Percentiles rank a stretch among this genome's conserved stretches.
Evolutionary conservation across 2,113 vertebrate species (phyloP).

Genomic region (Drymodes brunneopygia): DNA sequence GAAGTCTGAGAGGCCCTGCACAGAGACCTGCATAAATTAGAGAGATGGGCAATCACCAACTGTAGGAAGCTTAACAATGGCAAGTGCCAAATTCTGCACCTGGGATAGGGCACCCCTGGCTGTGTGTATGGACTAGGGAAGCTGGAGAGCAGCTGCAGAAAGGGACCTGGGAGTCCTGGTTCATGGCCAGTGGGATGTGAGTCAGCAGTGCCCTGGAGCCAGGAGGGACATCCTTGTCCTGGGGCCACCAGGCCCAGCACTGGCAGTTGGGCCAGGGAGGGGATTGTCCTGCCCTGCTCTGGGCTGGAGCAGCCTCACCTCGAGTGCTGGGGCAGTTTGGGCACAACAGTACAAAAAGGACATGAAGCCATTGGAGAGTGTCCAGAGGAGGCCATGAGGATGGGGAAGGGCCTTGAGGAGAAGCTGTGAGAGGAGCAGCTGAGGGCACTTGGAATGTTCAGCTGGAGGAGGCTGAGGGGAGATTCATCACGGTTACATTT

Average conservation of each 20-base stretch:
- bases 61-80: fast-evolving
- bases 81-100: background rate
- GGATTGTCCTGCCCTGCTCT: background rate
- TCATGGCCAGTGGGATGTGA: background rate
- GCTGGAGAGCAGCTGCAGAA: background rate
- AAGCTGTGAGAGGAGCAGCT: background rate
- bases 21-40: background rate
- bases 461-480: background rate
- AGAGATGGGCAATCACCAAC: background rate
- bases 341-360: background rate
- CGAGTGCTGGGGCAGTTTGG: background rate
- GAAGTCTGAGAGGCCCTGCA: background rate
- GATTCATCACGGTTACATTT: fast-evolving
- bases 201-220: background rate
- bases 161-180: background rate
- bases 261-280: fast-evolving
- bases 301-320: background rate
- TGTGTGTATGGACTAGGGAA: background rate
- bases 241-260: background rate
- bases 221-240: background rate
- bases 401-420: background rate
- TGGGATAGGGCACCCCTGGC: background rate
- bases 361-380: background rate
- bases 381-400: background rate
- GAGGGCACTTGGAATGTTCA: background rate